Base-by-base conservation (phyloP, 2,113 vertebrate genomes). In the Corapipo altera region DNA sequence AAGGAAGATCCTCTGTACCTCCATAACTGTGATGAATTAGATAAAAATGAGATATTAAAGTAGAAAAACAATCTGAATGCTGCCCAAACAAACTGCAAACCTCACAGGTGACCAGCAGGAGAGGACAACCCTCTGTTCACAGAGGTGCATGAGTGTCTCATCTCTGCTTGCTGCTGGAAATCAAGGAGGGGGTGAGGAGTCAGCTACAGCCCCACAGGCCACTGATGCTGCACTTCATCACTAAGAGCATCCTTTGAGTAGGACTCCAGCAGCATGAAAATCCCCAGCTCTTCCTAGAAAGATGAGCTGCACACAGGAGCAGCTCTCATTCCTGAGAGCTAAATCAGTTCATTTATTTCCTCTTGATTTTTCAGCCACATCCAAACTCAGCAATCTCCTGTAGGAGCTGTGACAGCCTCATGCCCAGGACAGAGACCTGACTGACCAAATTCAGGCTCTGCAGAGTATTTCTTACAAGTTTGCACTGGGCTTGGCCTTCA, bases 71-170 rank as follows among this genome's bases (percentile, higher is more conserved):
- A 24, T 0, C 43, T 11, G 64, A n/a, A 30, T 8, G 23, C 32
- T 49, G 85, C 57, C 13, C 39, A 57, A 62, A 27, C 8, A n/a
- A 21, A 3, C 44, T 28, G 76, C 7, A 20, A 44, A 11, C 5
- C 28, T 15, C 7, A 0, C 67, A 35, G 67, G 78, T 27, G 35
- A 65, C 3, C 18, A 33, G 51, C 15, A 67, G 43, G 48, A 79
- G n/a, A 66, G 37, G n/a, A 57, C 64, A 30, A 1, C 20, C 7
- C 30, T 43, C 49, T 43, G 49, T 0, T n/a, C 26, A 12, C 58
- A 59, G 51, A 24, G 2, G 3, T 2, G 23, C 43, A 21, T 0
- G 0, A 58, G 13, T 1, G 5, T 21, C 37, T 46, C 65, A 4
- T 33, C 52, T 75, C 70, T 51, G 59, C 65, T 64, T 14, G 18